A percentile compares a stretch with the other conserved stretches of the same genome.
phyloP scores from a whole-genome alignment of 2,797 vertebrate genomes.

The Microcaecilia unicolor region DNA sequence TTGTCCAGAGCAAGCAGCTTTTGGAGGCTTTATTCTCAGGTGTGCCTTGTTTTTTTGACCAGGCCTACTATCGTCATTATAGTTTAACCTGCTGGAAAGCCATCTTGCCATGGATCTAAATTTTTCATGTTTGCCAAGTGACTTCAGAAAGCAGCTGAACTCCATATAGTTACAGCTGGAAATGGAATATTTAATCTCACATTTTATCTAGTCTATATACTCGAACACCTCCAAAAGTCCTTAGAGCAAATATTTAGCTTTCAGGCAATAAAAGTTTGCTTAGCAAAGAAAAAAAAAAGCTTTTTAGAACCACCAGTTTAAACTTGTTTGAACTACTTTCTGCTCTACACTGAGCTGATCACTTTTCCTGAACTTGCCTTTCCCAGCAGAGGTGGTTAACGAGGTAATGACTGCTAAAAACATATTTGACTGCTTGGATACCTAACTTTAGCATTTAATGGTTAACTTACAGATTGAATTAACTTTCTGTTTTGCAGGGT shows the following conservation, averaged over 20 bases:
- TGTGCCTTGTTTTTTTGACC: too few relatives aligned
- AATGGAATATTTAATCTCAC: constrained; percentile 29
- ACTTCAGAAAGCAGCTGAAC: constrained; percentile 27
- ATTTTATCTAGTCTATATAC: constrained; percentile 22
- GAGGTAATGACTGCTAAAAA: constrained; percentile 6
- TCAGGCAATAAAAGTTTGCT: constrained; percentile 30
- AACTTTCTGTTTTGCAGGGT: not conserved
- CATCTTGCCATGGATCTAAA: not conserved
- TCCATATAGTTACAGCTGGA: constrained; percentile 6
- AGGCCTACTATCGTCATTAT: too few relatives aligned
- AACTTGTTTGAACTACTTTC: constrained; percentile 28
- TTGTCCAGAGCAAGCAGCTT: too few relatives aligned
- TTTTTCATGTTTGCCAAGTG: constrained; percentile 16
- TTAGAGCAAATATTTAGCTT: constrained; percentile 45
- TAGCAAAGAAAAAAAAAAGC: constrained; percentile 33
- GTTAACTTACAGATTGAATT: constrained; percentile 12
- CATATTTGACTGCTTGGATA: constrained; percentile 6
- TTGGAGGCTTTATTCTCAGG: too few relatives aligned
- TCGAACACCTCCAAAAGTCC: constrained; percentile 20
- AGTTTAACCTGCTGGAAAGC: too few relatives aligned
- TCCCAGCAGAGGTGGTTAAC: constrained; percentile 25
- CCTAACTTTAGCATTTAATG: not conserved
- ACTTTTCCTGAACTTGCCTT: constrained; percentile 34
- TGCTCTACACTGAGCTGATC: constrained; percentile 18
- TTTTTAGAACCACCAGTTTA: constrained; percentile 29